phyloP scores from a whole-genome alignment of 2,113 vertebrate species.

The Corapipo altera region DNA sequence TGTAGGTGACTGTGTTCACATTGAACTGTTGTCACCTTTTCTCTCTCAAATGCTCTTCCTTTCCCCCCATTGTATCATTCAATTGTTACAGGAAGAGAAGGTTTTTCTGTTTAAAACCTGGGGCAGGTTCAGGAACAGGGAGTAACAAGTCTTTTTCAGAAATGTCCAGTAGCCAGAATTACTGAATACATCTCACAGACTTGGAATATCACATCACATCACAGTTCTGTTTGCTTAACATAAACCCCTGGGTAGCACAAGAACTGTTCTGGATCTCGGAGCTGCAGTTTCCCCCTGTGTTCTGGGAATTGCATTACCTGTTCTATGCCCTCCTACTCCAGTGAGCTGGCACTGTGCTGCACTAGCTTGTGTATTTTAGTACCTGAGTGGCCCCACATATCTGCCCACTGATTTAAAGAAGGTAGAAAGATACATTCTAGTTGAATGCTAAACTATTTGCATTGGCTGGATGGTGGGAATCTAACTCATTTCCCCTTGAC shows the following conservation, averaged over 20 bases:
- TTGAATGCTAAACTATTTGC: not conserved
- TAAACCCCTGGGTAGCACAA: not conserved
- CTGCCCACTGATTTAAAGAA: not conserved
- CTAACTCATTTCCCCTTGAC: not conserved
- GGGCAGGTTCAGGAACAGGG: not conserved
- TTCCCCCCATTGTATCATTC: not conserved
- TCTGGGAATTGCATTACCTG: not conserved
- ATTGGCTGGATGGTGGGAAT: not conserved
- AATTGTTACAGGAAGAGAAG: not conserved
- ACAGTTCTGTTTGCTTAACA: not conserved
- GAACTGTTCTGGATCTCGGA: not conserved
- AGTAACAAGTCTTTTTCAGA: not conserved
- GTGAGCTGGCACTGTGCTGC: not conserved
- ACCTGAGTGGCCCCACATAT: not conserved
- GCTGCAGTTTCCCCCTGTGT: fast-evolving
- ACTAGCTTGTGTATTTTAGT: not conserved
- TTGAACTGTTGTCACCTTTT: not conserved
- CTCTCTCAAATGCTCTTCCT: not conserved
- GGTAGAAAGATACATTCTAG: not conserved
- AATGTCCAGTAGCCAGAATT: not conserved
- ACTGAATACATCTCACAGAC: not conserved
- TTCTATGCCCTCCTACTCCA: not conserved
- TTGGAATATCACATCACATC: not conserved
- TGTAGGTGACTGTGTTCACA: not conserved
- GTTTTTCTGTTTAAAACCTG: not conserved